A percentile compares a stretch with the other conserved stretches of the same genome.
phyloP scores from a whole-genome alignment of 2,888 invertebrate genomes.

The Pammene fasciana region DNA sequence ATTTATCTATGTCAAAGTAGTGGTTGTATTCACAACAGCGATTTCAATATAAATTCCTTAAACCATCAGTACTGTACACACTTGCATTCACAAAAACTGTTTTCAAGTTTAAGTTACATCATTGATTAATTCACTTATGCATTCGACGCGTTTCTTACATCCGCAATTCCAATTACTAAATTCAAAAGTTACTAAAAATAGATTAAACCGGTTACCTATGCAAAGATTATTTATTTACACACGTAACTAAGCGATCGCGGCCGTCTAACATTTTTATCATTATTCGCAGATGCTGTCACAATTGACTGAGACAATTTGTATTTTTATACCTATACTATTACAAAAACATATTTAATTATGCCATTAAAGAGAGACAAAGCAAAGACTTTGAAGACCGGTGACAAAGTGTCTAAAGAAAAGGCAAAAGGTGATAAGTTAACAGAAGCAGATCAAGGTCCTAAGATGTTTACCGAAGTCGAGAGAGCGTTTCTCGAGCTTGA shows the following conservation, averaged over 20 bases:
- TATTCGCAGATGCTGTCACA: constrained; percentile 46
- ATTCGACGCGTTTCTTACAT: background rate
- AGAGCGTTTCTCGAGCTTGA: constrained; percentile 92
- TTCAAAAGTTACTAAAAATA: background rate
- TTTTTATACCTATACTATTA: constrained; percentile 44
- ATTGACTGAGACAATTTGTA: constrained; percentile 14
- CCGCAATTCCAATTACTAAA: background rate
- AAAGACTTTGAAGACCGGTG: constrained; percentile 41
- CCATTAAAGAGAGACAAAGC: constrained; percentile 76
- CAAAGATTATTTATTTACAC: background rate
- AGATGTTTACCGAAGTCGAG: constrained; percentile 87
- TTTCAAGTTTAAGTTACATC: no score
- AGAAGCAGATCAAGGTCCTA: constrained; percentile 61
- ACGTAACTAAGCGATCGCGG: constrained; percentile 11
- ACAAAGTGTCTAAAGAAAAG: background rate
- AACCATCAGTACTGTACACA: no score
- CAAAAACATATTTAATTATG: constrained; percentile 55
- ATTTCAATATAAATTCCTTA: no score
- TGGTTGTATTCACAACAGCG: no score
- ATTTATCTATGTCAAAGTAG: no score
- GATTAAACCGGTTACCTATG: background rate
- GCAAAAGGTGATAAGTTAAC: constrained; percentile 63
- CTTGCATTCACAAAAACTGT: no score
- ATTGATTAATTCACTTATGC: background rate
- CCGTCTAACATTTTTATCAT: constrained; percentile 51